Evolutionary conservation across 2,888 invertebrate genomes (phyloP).

Genomic region (Pristionchus arcanus): DNA sequence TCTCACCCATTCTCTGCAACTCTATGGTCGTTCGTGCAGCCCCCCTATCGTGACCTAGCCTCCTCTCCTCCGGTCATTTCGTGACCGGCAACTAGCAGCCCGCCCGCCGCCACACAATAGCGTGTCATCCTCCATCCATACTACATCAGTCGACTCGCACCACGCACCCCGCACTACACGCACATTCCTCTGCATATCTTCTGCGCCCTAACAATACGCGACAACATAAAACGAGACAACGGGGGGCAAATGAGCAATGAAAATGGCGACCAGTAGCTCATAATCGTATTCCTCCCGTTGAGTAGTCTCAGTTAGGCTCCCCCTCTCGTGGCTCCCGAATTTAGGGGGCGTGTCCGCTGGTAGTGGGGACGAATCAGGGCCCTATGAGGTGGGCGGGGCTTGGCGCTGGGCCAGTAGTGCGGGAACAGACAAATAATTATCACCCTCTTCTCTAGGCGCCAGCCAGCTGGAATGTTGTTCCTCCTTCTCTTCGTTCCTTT

Average conservation of each 20-base stretch:
- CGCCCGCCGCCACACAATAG: not conserved
- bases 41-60: slow-evolving; percentile 15
- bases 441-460: not conserved
- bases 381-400: not conserved
- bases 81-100: slow-evolving; percentile 11
- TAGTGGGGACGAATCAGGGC: slow-evolving; percentile 11
- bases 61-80: slow-evolving; percentile 36
- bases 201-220: not conserved
- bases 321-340: slow-evolving; percentile 3
- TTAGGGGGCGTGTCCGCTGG: not conserved
- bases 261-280: not conserved
- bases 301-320: slow-evolving; percentile 32
- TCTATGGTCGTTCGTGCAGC: not conserved
- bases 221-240: not conserved
- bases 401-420: not conserved
- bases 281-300: slow-evolving; percentile 18
- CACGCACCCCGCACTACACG: slow-evolving; percentile 16
- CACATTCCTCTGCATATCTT: not conserved
- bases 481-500: not conserved
- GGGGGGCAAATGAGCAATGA: not conserved
- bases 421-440: slow-evolving; percentile 16
- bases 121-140: slow-evolving; percentile 49
- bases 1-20: not conserved
- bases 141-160: not conserved
- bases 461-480: not conserved